Percentiles rank a stretch among this genome's conserved stretches.
Conservation (phyloP, 2,797 vertebrate genomes). For the Linurgus olivaceus region DNA sequence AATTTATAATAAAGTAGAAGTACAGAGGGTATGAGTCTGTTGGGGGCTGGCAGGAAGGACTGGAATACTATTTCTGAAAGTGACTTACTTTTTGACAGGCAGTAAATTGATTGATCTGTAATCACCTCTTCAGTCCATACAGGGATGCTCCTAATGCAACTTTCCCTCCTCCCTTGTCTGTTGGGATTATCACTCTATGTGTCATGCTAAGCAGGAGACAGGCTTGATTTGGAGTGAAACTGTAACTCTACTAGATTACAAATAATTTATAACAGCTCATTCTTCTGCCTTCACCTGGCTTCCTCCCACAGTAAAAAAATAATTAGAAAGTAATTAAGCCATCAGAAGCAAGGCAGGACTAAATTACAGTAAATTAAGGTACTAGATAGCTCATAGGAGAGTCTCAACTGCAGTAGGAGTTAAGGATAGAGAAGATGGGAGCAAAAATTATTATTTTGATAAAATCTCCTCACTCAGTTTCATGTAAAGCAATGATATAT, state of each 20-base stretch:
- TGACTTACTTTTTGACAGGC: neutral
- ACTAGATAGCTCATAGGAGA: neutral
- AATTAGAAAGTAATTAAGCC: slow-evolving; percentile 50
- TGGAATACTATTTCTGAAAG: neutral
- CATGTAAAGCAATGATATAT: neutral
- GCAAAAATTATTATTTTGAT: neutral
- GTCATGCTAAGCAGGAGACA: neutral
- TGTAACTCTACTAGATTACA: neutral
- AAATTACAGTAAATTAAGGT: slow-evolving; percentile 31
- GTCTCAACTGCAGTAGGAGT: neutral
- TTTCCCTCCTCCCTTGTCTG: neutral
- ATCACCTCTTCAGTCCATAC: neutral
- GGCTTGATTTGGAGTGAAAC: neutral
- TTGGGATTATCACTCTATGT: neutral
- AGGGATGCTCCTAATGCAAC: neutral
- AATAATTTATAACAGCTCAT: slow-evolving; percentile 1
- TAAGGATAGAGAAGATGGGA: neutral
- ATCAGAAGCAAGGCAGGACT: slow-evolving; percentile 4
- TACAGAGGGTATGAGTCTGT: neutral
- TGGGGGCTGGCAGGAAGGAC: neutral
- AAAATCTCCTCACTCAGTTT: neutral
- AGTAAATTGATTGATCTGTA: neutral
- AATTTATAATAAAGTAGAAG: slow-evolving; percentile 7
- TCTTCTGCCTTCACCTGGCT: slow-evolving; percentile 5
- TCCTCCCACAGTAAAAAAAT: slow-evolving; percentile 31